A percentile compares a stretch with the other conserved stretches of the same genome.
Conservation (phyloP, 1,140 invertebrate species). For the Drosophila pandora region DNA sequence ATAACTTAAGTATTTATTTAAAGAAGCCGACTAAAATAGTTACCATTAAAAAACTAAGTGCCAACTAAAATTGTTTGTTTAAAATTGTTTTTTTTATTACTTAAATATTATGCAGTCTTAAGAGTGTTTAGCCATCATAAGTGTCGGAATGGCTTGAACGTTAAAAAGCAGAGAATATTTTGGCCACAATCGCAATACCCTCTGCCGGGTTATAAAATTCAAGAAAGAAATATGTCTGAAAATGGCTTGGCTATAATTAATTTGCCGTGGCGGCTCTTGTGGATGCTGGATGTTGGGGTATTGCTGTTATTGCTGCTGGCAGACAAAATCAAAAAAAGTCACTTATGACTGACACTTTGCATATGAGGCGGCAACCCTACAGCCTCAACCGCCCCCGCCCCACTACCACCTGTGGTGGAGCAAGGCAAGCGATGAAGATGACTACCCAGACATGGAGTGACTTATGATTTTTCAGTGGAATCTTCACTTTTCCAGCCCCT, state of each 20-base stretch:
- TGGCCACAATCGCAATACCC: not conserved
- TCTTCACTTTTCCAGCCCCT: conserved; percentile 13
- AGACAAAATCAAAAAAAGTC: conserved; percentile 80
- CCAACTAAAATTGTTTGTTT: not conserved
- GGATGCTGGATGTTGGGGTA: conserved; percentile 47
- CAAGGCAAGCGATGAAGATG: conserved; percentile 57
- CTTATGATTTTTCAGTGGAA: conserved; percentile 75
- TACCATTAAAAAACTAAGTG: not conserved
- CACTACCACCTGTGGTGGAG: conserved; percentile 3
- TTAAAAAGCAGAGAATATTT: conserved; percentile 1
- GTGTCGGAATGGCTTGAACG: not conserved
- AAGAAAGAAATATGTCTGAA: conserved; percentile 58
- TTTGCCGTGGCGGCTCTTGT: conserved; percentile 61
- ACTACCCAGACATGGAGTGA: conserved; percentile 77
- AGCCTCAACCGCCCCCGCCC: not conserved
- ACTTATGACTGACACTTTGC: conserved; percentile 82
- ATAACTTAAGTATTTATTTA: not conserved
- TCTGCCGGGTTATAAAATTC: conserved; percentile 16
- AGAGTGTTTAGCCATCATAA: not conserved
- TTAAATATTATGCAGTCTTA: not conserved
- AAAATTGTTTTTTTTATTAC: not conserved
- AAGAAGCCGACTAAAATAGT: not conserved
- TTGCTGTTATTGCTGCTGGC: conserved; percentile 56
- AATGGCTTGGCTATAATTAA: conserved; percentile 77
- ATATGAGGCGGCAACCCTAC: conserved; percentile 55